A percentile compares a stretch with the other conserved stretches of the same genome.
phyloP scores from a whole-genome alignment of 2,888 invertebrate genomes.

The Leptothorax acervorum region DNA sequence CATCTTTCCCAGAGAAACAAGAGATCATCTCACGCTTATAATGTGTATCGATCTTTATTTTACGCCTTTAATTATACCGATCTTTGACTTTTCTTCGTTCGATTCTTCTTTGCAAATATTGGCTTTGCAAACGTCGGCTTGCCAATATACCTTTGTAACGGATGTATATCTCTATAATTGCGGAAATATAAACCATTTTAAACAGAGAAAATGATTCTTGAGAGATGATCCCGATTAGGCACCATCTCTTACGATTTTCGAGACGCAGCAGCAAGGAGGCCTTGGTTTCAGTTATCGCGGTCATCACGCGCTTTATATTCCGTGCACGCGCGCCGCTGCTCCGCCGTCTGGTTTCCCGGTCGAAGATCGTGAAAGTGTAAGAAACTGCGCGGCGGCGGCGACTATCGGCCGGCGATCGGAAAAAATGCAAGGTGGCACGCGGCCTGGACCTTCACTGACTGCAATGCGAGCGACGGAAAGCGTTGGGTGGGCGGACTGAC shows the following conservation, averaged over 20 bases:
- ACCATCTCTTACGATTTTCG: neutral
- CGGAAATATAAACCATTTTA: neutral
- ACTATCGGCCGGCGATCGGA: constrained; percentile 76
- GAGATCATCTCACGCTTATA: constrained; percentile 32
- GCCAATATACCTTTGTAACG: neutral
- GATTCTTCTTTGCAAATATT: neutral
- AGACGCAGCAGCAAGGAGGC: constrained; percentile 15
- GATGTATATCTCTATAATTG: neutral
- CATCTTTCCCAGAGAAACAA: neutral
- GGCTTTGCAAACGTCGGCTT: neutral
- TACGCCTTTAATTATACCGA: constrained; percentile 11
- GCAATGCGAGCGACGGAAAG: constrained; percentile 63
- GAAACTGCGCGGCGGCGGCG: constrained; percentile 66
- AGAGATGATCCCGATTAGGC: neutral
- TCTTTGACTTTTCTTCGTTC: neutral
- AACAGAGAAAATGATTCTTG: neutral
- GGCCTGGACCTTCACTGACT: constrained; percentile 76
- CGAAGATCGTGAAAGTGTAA: constrained; percentile 80
- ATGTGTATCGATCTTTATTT: constrained; percentile 33
- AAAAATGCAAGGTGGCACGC: constrained; percentile 82
- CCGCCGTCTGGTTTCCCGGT: constrained; percentile 60
- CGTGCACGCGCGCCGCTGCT: constrained; percentile 49
- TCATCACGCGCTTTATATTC: constrained; percentile 66
- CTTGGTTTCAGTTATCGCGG: constrained; percentile 16
- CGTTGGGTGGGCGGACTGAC: constrained; percentile 80